Evolutionary conservation across 2,797 vertebrate genomes (phyloP).

Genomic region (Neomorphus geoffroyi): DNA sequence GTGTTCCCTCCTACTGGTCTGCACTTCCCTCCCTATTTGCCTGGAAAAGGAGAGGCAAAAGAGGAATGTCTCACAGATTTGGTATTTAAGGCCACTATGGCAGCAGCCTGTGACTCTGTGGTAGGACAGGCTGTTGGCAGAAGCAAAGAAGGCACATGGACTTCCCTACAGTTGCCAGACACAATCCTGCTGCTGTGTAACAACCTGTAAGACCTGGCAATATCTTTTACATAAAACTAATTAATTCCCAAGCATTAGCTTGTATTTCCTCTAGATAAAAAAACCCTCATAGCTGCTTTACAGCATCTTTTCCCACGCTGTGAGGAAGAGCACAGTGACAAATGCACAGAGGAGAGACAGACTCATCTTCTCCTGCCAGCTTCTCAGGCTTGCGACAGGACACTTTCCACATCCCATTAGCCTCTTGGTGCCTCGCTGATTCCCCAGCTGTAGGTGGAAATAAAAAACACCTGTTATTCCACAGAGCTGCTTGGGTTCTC

Average conservation of each 20-base stretch:
- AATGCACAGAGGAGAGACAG: background rate
- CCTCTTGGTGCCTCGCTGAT: background rate
- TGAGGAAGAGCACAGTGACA: background rate
- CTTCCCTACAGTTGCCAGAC: background rate
- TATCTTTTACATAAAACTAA: background rate
- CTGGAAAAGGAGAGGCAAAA: background rate
- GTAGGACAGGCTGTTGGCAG: background rate
- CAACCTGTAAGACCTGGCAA: background rate
- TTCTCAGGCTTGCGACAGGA: background rate
- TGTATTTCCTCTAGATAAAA: background rate
- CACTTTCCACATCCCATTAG: background rate
- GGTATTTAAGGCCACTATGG: background rate
- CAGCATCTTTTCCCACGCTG: background rate
- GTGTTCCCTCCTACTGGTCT: accelerated
- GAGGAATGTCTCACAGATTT: background rate
- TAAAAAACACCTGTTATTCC: background rate
- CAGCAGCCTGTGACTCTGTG: background rate
- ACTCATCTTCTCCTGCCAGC: background rate
- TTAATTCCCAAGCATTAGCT: background rate
- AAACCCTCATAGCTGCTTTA: background rate
- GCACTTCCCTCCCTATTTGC: background rate
- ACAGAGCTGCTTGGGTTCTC: background rate
- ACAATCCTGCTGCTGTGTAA: background rate
- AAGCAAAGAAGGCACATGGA: background rate
- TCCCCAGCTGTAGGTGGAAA: background rate